Conservation (phyloP, 2,797 vertebrate genomes). For the Tauraco hartlaubi region DNA sequence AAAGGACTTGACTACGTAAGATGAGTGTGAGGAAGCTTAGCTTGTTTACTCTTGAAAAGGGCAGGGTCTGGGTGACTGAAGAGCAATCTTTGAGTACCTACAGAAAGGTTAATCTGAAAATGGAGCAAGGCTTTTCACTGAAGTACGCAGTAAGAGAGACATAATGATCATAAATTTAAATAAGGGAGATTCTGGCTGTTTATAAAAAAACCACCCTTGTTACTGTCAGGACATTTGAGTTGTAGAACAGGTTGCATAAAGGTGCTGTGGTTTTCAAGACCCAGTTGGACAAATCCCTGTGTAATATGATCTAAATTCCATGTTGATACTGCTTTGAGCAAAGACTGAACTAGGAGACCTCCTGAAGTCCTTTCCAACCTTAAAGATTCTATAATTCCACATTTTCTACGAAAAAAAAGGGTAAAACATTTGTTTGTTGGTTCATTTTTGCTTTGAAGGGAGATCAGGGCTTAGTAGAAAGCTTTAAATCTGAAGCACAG, state of each 20-base stretch:
- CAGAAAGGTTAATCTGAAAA: neutral
- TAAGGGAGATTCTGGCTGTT: neutral
- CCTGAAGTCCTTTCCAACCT: neutral
- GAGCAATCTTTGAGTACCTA: neutral
- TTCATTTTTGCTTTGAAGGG: accelerated
- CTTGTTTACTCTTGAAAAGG: neutral
- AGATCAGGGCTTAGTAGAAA: neutral
- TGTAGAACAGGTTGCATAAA: neutral
- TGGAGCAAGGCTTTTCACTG: neutral
- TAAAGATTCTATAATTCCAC: neutral
- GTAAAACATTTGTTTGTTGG: neutral
- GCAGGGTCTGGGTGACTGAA: neutral
- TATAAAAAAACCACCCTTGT: neutral
- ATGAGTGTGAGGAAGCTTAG: neutral
- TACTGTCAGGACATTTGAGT: neutral
- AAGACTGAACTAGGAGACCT: neutral
- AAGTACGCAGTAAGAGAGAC: neutral
- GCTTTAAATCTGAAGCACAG: neutral
- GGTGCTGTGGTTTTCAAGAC: neutral
- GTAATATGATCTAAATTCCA: neutral
- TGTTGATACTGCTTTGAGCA: neutral
- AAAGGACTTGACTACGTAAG: neutral
- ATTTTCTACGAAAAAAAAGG: neutral
- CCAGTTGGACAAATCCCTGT: neutral
- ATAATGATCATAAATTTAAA: neutral